Conservation (phyloP, 2,888 invertebrate species). For the Camptogramma bilineatum region DNA sequence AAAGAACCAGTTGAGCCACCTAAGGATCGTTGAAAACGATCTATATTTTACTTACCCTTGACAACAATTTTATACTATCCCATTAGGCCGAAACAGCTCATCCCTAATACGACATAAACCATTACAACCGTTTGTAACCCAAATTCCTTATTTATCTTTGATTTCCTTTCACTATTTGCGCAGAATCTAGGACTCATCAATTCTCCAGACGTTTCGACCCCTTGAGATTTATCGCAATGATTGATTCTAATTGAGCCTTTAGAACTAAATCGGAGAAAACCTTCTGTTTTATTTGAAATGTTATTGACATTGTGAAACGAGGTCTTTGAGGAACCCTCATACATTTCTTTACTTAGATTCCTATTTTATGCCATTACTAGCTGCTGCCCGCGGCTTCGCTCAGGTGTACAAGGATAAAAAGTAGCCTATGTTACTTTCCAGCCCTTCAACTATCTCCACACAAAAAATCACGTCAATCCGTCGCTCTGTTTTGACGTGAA, state of each 20-base stretch:
- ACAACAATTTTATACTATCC: not conserved
- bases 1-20: too few relatives aligned
- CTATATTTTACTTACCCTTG: too few relatives aligned
- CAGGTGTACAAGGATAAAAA: too few relatives aligned
- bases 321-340: not conserved
- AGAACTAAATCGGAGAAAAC: constrained; percentile 7
- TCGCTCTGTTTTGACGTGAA: too few relatives aligned
- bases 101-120: not conserved
- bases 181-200: constrained; percentile 38
- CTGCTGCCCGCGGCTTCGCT: too few relatives aligned
- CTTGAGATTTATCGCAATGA: constrained; percentile 41
- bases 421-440: too few relatives aligned
- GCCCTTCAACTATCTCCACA: too few relatives aligned
- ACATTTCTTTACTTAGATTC: not conserved
- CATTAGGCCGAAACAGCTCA: not conserved
- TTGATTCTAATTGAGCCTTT: constrained; percentile 41
- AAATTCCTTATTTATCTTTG: constrained; percentile 17
- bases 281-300: not conserved
- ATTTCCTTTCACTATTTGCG: constrained; percentile 38
- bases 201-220: constrained; percentile 33
- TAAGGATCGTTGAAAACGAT: too few relatives aligned
- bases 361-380: too few relatives aligned
- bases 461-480: too few relatives aligned
- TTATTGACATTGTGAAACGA: constrained; percentile 3
- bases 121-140: not conserved